Conservation (phyloP, 1,140 invertebrate species). For the Aphelenchoides fujianensis region DNA sequence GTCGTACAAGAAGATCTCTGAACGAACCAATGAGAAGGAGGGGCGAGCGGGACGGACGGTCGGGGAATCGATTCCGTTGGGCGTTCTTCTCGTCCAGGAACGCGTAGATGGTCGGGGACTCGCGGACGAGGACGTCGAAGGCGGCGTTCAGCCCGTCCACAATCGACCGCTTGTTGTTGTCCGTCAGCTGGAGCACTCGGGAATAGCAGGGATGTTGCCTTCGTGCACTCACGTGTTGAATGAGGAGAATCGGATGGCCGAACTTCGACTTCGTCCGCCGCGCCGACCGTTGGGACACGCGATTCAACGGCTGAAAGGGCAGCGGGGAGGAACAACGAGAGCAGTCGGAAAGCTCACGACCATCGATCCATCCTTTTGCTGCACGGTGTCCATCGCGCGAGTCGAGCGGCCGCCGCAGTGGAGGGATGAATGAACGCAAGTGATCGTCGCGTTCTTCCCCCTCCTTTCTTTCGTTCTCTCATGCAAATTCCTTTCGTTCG, state of each 20-base stretch:
- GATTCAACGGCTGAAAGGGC: neutral
- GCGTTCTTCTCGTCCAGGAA: conserved; percentile 20
- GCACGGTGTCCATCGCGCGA: neutral
- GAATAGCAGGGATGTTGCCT: neutral
- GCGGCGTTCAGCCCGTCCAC: conserved; percentile 10
- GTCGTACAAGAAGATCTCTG: conserved; percentile 24
- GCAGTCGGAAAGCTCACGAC: too few relatives aligned
- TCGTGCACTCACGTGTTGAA: conserved; percentile 3
- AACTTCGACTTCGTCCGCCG: neutral
- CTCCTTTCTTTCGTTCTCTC: too few relatives aligned
- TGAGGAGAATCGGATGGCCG: conserved; percentile 12
- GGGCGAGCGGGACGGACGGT: neutral
- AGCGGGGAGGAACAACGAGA: too few relatives aligned
- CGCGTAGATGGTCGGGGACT: conserved; percentile 18
- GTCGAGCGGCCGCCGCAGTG: too few relatives aligned
- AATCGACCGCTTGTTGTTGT: conserved; percentile 1
- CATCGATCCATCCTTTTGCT: neutral
- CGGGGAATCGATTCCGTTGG: conserved; percentile 13
- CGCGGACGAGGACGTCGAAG: conserved; percentile 9
- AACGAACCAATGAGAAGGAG: neutral
- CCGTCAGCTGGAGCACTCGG: conserved; percentile 11
- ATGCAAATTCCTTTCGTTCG: too few relatives aligned
- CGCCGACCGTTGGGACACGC: conserved; percentile 6
- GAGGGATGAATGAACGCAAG: too few relatives aligned
- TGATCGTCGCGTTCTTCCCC: too few relatives aligned